These are phyloP conservation scores for Aculops lycopersici DNA, from an alignment of 1,140 invertebrate species.

Conservation along the genomic window DNA sequence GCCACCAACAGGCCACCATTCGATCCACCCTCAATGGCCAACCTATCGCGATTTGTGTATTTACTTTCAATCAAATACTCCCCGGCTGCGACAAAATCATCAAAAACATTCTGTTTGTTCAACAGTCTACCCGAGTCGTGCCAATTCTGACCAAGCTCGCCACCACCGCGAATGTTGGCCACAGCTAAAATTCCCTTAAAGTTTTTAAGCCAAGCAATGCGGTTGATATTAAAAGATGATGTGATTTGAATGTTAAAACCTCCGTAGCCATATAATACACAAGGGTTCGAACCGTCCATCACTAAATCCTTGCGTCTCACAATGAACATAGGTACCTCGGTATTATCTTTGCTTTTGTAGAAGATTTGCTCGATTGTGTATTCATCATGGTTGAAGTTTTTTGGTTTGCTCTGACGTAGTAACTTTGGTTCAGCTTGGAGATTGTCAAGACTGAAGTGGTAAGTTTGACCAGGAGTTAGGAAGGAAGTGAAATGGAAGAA, in stretches of 20 bases:
- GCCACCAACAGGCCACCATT: conserved; percentile 82
- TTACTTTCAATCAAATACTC: conserved; percentile 51
- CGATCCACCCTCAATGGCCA: conserved; percentile 69
- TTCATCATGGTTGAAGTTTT: conserved; percentile 39
- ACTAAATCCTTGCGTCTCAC: conserved; percentile 34
- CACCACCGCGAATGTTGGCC: conserved; percentile 61
- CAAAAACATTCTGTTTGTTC: conserved; percentile 89
- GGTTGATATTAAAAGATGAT: conserved; percentile 44
- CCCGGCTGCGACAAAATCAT: conserved; percentile 75
- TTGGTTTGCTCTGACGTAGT: conserved; percentile 45
- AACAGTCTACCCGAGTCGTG: conserved; percentile 59
- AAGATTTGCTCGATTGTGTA: conserved; percentile 70
- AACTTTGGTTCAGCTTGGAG: conserved; percentile 21
- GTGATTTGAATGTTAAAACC: conserved; percentile 75
- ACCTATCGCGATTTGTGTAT: conserved; percentile 37
- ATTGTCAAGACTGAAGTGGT: conserved; percentile 39
- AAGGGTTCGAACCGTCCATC: conserved; percentile 33
- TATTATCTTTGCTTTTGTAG: conserved; percentile 74
- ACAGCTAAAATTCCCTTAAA: conserved; percentile 58
- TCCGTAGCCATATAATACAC: conserved; percentile 77
- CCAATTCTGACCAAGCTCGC: conserved; percentile 90
- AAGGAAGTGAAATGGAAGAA: conserved; percentile 84
- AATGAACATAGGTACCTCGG: conserved; percentile 88
- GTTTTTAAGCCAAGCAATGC: conserved; percentile 59
- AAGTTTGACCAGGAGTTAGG: conserved; percentile 60